Percentiles rank a stretch among this genome's conserved stretches.
phyloP scores from a whole-genome alignment of 2,888 invertebrate species.

The Baronia brevicornis region DNA sequence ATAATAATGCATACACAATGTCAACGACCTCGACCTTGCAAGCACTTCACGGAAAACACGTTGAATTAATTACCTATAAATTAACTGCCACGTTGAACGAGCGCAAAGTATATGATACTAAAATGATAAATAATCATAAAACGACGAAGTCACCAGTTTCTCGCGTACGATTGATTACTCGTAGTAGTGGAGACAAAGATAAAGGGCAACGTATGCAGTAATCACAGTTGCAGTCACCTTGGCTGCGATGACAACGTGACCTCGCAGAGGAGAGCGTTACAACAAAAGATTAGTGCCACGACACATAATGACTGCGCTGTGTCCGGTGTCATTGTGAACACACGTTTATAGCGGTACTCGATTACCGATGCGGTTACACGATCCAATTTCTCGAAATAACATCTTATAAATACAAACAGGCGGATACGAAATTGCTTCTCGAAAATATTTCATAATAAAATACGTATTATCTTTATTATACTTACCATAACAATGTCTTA shows the following conservation, averaged over 20 bases:
- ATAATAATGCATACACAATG: too few species aligned
- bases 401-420: too few species aligned
- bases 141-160: not conserved
- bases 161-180: not conserved
- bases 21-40: too few species aligned
- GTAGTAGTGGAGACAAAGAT: conserved; percentile 2
- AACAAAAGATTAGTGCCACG: conserved; percentile 8
- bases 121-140: not conserved
- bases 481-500: too few species aligned
- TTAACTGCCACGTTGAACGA: too few species aligned
- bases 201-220: conserved; percentile 11
- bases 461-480: too few species aligned
- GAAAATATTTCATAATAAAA: too few species aligned
- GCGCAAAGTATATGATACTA: not conserved
- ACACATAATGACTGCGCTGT: conserved; percentile 2
- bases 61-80: too few species aligned
- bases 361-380: too few species aligned
- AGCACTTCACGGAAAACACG: too few species aligned
- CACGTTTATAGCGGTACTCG: conserved; percentile 3
- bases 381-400: too few species aligned
- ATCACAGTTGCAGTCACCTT: conserved; percentile 10
- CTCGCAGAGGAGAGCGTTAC: conserved; percentile 2
- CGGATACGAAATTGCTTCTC: too few species aligned
- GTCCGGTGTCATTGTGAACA: conserved; percentile 5
- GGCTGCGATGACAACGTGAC: conserved; percentile 9